Percentiles rank a stretch among this genome's conserved stretches.
Evolutionary conservation across 1,140 invertebrate species (phyloP).

Genomic region (Drosophila santomea): DNA sequence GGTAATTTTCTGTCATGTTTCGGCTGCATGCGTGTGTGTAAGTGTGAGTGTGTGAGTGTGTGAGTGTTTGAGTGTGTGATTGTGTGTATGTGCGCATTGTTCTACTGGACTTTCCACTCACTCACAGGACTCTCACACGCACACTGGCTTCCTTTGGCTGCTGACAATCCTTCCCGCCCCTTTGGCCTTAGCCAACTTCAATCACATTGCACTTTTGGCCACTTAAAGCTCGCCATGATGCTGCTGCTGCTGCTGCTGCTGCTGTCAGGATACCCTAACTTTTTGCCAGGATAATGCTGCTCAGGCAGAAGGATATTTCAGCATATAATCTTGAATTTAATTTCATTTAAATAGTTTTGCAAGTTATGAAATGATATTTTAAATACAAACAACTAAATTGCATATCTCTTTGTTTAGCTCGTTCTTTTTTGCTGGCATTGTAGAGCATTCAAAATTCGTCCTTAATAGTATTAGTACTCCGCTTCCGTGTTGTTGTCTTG

Average conservation of each 20-base stretch:
- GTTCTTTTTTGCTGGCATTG: neutral
- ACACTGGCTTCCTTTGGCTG: slow-evolving; percentile 19
- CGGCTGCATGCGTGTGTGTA: slow-evolving; percentile 23
- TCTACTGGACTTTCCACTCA: slow-evolving; percentile 51
- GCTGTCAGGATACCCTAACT: slow-evolving; percentile 12
- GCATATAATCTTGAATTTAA: neutral
- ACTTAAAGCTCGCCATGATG: slow-evolving; percentile 60
- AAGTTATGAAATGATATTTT: too few relatives aligned
- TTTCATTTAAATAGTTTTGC: too few relatives aligned
- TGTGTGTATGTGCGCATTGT: slow-evolving; percentile 47
- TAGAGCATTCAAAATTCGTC: neutral
- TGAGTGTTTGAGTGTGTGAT: slow-evolving; percentile 14
- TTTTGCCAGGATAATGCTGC: neutral
- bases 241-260: slow-evolving; percentile 25
- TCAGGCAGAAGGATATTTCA: neutral
- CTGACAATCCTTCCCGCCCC: slow-evolving; percentile 26
- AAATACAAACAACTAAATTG: too few relatives aligned
- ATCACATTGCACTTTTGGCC: slow-evolving; percentile 72
- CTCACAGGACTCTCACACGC: neutral
- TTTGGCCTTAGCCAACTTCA: slow-evolving; percentile 37
- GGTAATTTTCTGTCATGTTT: slow-evolving; percentile 73
- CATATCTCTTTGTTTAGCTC: too few relatives aligned
- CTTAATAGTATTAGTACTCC: neutral
- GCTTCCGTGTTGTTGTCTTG: slow-evolving; percentile 20
- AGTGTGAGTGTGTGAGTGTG: neutral